A percentile compares a stretch with the other conserved stretches of the same genome.
Evolutionary conservation across 2,888 invertebrate species (phyloP).

Genomic region (Eupithecia abbreviata): DNA sequence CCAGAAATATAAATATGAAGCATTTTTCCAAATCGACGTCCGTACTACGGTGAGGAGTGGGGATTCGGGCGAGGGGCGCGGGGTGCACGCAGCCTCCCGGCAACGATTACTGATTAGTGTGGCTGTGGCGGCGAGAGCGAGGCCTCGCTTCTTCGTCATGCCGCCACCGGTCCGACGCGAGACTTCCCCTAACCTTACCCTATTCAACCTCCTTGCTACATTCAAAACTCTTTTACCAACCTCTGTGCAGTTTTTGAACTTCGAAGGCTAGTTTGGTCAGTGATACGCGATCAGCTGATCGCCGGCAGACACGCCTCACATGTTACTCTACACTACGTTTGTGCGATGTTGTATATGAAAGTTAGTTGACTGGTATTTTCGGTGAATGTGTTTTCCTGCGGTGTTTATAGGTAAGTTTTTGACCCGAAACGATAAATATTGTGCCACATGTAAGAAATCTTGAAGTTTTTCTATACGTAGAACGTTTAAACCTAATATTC

Average conservation of each 20-base stretch:
- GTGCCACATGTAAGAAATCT: background rate
- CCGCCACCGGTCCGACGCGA: conserved; percentile 62
- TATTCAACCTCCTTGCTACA: conserved; percentile 21
- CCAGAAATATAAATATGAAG: conserved; percentile 39
- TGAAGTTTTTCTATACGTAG: background rate
- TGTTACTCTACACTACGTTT: conserved; percentile 73
- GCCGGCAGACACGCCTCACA: conserved; percentile 68
- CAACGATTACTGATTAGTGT: conserved; percentile 85
- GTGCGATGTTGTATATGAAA: conserved; percentile 70
- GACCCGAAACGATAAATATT: background rate
- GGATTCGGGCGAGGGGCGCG: conserved; percentile 49
- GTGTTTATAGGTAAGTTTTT: conserved; percentile 62
- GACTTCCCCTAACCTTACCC: conserved; percentile 21
- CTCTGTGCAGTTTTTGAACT: background rate
- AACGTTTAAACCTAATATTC: too few species aligned
- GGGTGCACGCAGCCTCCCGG: conserved; percentile 80
- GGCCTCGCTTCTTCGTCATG: conserved; percentile 71
- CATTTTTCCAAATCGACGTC: conserved; percentile 56
- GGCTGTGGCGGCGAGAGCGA: conserved; percentile 80
- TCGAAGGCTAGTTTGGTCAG: conserved; percentile 13
- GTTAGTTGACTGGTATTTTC: conserved; percentile 67
- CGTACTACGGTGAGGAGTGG: conserved; percentile 62
- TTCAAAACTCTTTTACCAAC: background rate
- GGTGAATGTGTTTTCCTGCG: conserved; percentile 56
- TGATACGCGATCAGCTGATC: conserved; percentile 68